These are phyloP conservation scores for Solenopsis invicta DNA, from an alignment of 1,140 invertebrate species.

Conservation along the genomic window DNA sequence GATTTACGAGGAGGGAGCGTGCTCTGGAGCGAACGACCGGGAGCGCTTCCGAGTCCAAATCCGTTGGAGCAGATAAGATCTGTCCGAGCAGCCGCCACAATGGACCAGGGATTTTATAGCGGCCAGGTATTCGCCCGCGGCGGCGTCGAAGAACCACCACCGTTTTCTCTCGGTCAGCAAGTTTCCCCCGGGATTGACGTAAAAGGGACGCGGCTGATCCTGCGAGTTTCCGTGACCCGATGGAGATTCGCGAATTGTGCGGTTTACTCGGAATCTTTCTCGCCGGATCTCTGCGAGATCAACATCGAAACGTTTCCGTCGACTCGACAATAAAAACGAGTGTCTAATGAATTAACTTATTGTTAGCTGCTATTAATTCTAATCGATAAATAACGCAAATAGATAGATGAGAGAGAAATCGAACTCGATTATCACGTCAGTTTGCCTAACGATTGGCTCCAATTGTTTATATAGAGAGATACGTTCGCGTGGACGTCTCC, in stretches of 20 bases:
- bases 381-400: background rate
- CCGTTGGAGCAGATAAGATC: conserved; percentile 71
- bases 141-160: background rate
- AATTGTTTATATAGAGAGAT: conserved; percentile 36
- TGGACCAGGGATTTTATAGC: conserved; percentile 59
- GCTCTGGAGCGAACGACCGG: conserved; percentile 62
- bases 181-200: conserved; percentile 1
- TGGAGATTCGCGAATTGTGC: conserved; percentile 3
- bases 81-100: conserved; percentile 61
- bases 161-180: conserved; percentile 48
- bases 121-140: background rate
- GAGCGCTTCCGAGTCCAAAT: conserved; percentile 56
- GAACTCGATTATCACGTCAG: conserved; percentile 22
- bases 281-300: background rate
- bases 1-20: conserved; percentile 76
- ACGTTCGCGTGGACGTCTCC: conserved; percentile 1
- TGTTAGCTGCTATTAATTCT: background rate
- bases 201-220: conserved; percentile 31
- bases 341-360: background rate
- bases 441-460: conserved; percentile 10
- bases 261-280: conserved; percentile 7
- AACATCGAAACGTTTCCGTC: background rate
- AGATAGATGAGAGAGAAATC: background rate
- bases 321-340: background rate
- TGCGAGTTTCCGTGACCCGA: conserved; percentile 1